phyloP scores from a whole-genome alignment of 2,113 vertebrate genomes.

The Glaucomys volans region DNA sequence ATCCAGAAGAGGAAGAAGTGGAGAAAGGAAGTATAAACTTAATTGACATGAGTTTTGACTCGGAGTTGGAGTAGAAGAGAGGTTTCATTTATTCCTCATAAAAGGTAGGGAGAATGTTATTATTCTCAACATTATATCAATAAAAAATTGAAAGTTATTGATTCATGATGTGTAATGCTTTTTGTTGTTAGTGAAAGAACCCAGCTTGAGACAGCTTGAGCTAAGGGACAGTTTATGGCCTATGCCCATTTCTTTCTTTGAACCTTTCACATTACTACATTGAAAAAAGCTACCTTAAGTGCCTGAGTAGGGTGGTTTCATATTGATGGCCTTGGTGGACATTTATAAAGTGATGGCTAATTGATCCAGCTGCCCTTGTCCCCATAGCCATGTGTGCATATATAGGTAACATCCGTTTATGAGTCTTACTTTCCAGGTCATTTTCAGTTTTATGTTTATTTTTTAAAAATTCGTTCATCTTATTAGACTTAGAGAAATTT shows the following conservation, averaged over 20 bases:
- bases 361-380: neutral
- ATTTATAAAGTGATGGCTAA: neutral
- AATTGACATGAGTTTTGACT: neutral
- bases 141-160: neutral
- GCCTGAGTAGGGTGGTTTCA: neutral
- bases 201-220: neutral
- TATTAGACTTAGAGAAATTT: constrained; percentile 1
- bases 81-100: neutral
- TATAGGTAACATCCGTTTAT: neutral
- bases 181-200: neutral
- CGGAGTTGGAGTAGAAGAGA: neutral
- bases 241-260: neutral
- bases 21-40: neutral
- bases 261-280: neutral
- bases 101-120: neutral
- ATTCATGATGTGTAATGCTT: neutral
- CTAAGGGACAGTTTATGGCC: neutral
- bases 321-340: neutral
- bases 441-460: neutral
- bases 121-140: neutral
- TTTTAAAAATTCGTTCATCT: neutral
- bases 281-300: neutral
- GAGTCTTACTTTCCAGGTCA: neutral
- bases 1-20: neutral
- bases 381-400: rapidly evolving